Evolutionary conservation across 2,888 invertebrate species (phyloP), one percentile per base, ranked within the genome.

Genomic region (Sinodicranocentrus sp.): DNA sequence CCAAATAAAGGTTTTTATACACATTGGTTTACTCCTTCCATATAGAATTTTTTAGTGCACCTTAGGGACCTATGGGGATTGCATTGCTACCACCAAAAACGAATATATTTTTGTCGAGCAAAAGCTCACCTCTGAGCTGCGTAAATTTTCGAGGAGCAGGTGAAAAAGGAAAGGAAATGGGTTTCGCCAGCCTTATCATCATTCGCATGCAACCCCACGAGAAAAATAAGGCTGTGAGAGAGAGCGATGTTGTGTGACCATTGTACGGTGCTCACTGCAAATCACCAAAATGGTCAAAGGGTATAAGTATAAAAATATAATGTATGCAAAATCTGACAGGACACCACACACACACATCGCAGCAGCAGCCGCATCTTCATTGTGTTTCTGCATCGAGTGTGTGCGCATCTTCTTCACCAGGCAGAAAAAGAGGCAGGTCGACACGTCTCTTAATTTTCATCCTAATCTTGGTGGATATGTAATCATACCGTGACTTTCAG

Each of bases 401-500:
- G 21, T 19, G 19, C 1, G 67, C 8, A 25, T 25, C 15, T 23
- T 6, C 15, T 19, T 28, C 28, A 15, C 54, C 21, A 65, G 13
- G 65, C 65, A 39, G 15, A 65, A 44, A 61, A 71, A 44, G 70
- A 78, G 78, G 78, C 78, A 78, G 78, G 78, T 78, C 71, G 70
- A 80, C 71, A 72, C 72, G 80, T 80, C 80, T 72, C 80, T 80
- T 80, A 80, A 80, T 80, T 72, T 79, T 63, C 70, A 70, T 71
- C 57, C 61, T 71, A 79, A 79, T 79, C 78, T 79, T 70, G 61
- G 71, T 70, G 80, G 52, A 65, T 72, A 72, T 67, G 80, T 72
- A 80, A 80, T 80, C 80, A 78, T 70, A 80, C 72, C 80, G 80
- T 80, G 80, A 80, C 80, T 80, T 80, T 72, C 21, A 54, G 72